These are phyloP conservation scores for Trichogramma pretiosum DNA, from an alignment of 1,140 invertebrate species.

Conservation along the genomic window DNA sequence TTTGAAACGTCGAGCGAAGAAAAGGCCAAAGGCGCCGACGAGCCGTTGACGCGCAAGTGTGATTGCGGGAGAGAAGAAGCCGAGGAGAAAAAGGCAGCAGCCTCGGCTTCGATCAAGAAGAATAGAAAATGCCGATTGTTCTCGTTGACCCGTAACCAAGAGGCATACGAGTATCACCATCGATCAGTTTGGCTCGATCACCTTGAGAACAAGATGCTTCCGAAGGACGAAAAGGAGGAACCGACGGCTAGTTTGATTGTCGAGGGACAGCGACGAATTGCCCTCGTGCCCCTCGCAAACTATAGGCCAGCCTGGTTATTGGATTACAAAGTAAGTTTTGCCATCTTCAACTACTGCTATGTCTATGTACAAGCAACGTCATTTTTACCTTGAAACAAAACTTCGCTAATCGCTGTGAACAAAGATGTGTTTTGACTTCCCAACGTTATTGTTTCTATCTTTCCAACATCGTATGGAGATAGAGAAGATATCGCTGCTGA, in stretches of 20 bases:
- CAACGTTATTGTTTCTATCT: no score
- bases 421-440: no score
- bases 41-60: background rate
- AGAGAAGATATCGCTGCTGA: no score
- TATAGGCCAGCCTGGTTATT: slow-evolving; percentile 18
- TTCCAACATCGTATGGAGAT: no score
- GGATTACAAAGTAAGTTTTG: slow-evolving; percentile 2
- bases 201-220: slow-evolving; percentile 16
- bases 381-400: no score
- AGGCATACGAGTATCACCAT: slow-evolving; percentile 34
- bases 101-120: background rate
- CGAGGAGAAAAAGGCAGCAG: background rate
- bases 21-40: background rate
- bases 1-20: slow-evolving; percentile 2
- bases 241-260: slow-evolving; percentile 24
- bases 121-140: slow-evolving; percentile 27
- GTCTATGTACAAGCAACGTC: no score
- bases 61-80: background rate
- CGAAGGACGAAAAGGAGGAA: slow-evolving; percentile 20
- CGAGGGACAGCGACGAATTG: slow-evolving; percentile 22
- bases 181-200: slow-evolving; percentile 19
- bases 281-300: slow-evolving; percentile 19
- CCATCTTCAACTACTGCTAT: no score
- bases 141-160: slow-evolving; percentile 29
- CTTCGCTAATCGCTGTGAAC: no score